Evolutionary conservation across 2,797 vertebrate genomes (phyloP).

Genomic region (Lepus townsendii): DNA sequence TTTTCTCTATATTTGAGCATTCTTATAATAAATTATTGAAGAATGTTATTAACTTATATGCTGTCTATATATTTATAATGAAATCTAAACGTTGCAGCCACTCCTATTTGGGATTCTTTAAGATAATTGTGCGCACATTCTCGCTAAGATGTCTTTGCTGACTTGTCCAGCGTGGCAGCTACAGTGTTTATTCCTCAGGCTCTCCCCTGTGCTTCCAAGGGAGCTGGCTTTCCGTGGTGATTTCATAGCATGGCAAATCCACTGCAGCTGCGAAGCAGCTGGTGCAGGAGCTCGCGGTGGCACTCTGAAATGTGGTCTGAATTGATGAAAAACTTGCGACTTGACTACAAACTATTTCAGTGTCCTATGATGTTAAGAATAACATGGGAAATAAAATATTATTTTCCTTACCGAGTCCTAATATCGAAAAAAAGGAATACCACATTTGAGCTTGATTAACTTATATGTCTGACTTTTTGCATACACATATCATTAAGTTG

Average conservation of each 20-base stretch:
- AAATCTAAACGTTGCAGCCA: not conserved
- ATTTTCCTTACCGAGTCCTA: not conserved
- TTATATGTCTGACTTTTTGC: not conserved
- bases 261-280: constrained; percentile 67
- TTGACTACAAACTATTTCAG: not conserved
- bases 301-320: not conserved
- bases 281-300: not conserved
- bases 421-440: not conserved
- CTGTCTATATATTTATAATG: not conserved
- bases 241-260: constrained; percentile 26
- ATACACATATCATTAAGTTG: not conserved
- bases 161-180: not conserved
- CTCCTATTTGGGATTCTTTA: constrained; percentile 35
- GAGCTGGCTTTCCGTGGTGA: not conserved
- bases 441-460: not conserved
- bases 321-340: constrained; percentile 44
- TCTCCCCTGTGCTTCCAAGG: not conserved
- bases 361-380: not conserved
- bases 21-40: constrained; percentile 11
- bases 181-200: not conserved
- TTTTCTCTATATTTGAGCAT: constrained; percentile 29
- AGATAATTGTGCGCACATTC: not conserved
- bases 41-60: not conserved
- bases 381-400: not conserved
- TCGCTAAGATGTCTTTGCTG: not conserved